Percentiles rank a stretch among this genome's conserved stretches.
Evolutionary conservation across 2,797 vertebrate genomes (phyloP).

Genomic region (Coranthus polyacanthus): DNA sequence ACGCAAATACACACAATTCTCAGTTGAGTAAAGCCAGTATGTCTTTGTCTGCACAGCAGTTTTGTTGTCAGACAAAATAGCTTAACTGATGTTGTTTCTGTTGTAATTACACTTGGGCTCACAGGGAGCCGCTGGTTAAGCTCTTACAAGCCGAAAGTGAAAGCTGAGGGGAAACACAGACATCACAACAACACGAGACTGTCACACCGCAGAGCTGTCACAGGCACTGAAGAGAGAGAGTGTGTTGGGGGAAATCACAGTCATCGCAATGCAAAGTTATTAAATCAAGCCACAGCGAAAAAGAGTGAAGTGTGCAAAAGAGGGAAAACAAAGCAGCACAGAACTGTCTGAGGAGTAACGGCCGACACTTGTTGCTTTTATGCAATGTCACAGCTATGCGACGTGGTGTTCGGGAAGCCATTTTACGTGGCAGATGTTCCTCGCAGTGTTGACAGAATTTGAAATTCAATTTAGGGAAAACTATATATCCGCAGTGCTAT

Average conservation of each 20-base stretch:
- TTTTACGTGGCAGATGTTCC: constrained; percentile 34
- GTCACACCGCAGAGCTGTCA: constrained; percentile 53
- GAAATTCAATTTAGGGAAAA: constrained; percentile 10
- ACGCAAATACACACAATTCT: background rate
- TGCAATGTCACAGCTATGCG: constrained; percentile 15
- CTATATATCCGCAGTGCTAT: background rate
- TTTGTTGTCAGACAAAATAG: constrained; percentile 74
- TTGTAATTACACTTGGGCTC: constrained; percentile 72
- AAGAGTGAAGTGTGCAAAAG: constrained; percentile 19
- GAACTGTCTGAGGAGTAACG: constrained; percentile 16
- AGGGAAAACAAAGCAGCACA: constrained; percentile 14
- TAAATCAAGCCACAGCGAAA: constrained; percentile 41
- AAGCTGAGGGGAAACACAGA: constrained; percentile 66
- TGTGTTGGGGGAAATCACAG: constrained; percentile 49
- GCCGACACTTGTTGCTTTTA: constrained; percentile 23
- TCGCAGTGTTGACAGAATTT: constrained; percentile 3
- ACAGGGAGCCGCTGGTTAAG: constrained; percentile 68
- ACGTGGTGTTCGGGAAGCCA: background rate
- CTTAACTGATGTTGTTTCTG: constrained; percentile 59
- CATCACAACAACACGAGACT: constrained; percentile 62
- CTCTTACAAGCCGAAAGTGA: constrained; percentile 63
- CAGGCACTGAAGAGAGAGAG: constrained; percentile 8
- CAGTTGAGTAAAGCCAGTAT: constrained; percentile 26
- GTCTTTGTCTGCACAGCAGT: constrained; percentile 59
- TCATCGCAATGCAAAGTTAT: constrained; percentile 50